Evolutionary conservation across 1,140 invertebrate species (phyloP), one percentile per base, ranked within the genome.

Genomic region (Macrotrachela quadricornifera): DNA sequence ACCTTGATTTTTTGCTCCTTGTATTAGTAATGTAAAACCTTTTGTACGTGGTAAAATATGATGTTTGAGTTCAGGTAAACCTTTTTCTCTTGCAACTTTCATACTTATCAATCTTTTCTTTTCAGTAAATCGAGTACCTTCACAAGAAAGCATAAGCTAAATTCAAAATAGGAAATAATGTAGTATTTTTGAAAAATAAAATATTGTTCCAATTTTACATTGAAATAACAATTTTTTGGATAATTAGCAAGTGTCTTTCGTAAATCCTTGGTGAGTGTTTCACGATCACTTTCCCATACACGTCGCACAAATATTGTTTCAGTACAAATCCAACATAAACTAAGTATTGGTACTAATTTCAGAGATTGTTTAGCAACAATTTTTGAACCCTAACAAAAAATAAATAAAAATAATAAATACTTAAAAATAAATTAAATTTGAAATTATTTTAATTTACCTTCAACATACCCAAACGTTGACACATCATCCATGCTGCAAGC

Each of bases 311-410:
- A 92, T 54, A 91, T 80, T 70, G 80, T 82, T 67, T 92, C 87
- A 8, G 80, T 81, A 68, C 90, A 85, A 72, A 82, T 81, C 85
- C 85, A 94, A 55, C 80, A 78, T 86, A 86, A 95, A 46, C 88
- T 87, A 57, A 92, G 76, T 9, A 85, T 79, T n/a, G 88, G 88
- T 54, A 94, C 75, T 63, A 83, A 88, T 58, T 82, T 78, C 59
- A 92, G 79, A 9, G 80, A 79, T 67, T 88, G 84, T 72, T 95
- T 95, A 9, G 84, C 83, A 72, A 85, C 91, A 11, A 86, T 83
- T 76, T 92, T 92, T 58, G 83, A 85, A 67, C 86, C 86, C 83
- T 85, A n/a, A n/a, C n/a, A n/a, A n/a, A n/a, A n/a, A n/a, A n/a
- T n/a, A n/a, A n/a, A n/a, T n/a, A n/a, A n/a, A n/a, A n/a, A n/a